Conservation (phyloP, 2,797 vertebrate genomes). For the Synanceia verrucosa region DNA sequence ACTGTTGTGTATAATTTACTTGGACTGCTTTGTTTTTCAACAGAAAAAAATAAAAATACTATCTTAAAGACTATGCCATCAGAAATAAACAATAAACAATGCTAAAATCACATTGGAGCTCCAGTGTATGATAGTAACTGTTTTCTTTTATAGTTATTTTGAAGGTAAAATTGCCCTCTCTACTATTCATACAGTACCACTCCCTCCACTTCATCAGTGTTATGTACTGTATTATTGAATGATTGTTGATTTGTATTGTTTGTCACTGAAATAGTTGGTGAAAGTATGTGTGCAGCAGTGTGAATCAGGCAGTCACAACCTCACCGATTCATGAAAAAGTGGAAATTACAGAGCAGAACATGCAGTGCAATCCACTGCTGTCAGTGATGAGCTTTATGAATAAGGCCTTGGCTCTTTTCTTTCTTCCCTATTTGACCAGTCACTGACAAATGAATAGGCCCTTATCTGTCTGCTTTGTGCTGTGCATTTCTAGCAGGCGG, state of each 20-base stretch:
- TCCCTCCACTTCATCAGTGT: too few species aligned
- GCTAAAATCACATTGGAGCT: background rate
- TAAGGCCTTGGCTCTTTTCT: constrained; percentile 9
- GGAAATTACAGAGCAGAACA: constrained; percentile 24
- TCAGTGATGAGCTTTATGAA: constrained; percentile 17
- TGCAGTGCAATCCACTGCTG: constrained; percentile 5
- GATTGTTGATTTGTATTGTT: constrained; percentile 8
- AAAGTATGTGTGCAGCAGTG: background rate
- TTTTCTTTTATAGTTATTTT: background rate
- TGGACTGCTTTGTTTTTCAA: background rate
- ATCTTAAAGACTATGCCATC: background rate
- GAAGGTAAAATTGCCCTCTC: background rate
- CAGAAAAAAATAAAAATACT: too few species aligned
- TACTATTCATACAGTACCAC: background rate
- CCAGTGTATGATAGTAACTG: background rate
- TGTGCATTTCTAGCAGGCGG: constrained; percentile 10
- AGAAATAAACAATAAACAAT: background rate
- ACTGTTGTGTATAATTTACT: background rate
- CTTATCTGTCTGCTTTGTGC: constrained; percentile 36
- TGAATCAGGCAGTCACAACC: constrained; percentile 21
- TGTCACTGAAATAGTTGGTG: background rate
- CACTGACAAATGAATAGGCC: constrained; percentile 16
- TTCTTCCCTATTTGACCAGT: constrained; percentile 18
- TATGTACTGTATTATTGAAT: too few species aligned
- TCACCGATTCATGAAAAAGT: constrained; percentile 27